Evolutionary conservation across 2,888 invertebrate genomes (phyloP).

Genomic region (Apamea sordens): DNA sequence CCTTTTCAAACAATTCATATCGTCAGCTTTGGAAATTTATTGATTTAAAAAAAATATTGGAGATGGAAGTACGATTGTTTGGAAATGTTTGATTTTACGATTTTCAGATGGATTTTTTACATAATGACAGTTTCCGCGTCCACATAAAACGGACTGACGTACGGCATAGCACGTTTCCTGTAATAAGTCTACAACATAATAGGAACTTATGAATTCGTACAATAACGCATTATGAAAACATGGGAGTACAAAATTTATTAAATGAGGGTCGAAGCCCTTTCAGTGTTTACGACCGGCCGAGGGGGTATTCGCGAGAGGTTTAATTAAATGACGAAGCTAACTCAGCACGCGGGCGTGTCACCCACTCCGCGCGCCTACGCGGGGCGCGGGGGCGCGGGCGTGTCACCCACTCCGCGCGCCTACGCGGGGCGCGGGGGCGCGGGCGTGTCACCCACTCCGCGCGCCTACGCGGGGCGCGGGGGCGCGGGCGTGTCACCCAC

Average conservation of each 20-base stretch:
- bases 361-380: conserved; percentile 1
- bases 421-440: background rate
- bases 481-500: background rate
- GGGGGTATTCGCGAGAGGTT: background rate
- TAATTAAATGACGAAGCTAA: background rate
- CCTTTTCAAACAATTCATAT: background rate
- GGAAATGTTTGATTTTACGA: background rate
- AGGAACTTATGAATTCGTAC: conserved; percentile 21
- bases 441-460: too few relatives aligned
- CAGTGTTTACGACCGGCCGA: background rate
- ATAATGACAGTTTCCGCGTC: background rate
- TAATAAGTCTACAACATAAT: conserved; percentile 14
- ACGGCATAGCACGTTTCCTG: background rate
- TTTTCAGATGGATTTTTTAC: background rate
- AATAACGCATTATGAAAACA: conserved; percentile 12
- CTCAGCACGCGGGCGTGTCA: background rate
- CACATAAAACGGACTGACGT: background rate
- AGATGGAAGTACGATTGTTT: background rate
- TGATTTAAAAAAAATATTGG: background rate
- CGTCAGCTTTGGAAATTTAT: background rate
- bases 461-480: conserved; percentile 26
- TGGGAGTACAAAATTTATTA: background rate
- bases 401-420: too few relatives aligned
- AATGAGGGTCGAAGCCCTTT: background rate
- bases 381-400: conserved; percentile 28